Base-by-base conservation (phyloP, 23 tunicate genomes). In the Halocynthia roretzi region DNA sequence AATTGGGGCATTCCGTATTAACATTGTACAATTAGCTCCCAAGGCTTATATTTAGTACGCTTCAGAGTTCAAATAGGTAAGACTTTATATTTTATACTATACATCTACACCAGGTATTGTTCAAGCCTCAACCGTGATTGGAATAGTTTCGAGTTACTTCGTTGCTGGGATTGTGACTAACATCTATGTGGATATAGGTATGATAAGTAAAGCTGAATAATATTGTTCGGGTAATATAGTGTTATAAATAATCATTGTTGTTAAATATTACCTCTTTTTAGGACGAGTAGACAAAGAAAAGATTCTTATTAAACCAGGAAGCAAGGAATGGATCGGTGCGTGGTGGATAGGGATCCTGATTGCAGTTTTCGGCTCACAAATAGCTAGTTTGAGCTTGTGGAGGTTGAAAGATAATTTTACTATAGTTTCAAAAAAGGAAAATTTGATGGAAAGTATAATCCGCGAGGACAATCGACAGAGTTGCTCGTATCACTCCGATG, bases 331-430 rank as follows among this genome's bases (percentile, higher is more conserved):
- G 83, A 76, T 80, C 56, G 83, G 83, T 9, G 83, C 83, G 50
- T 80, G 83, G 83, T 80, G 83, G 83, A 53, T 80, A 15, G 83
- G 83, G 11, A 68, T 80, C 22, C 52, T 80, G 50, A 69, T 80
- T 8, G 51, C 83, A 52, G 54, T 76, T 52, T 22, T 52, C 52
- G 83, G 83, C 55, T 58, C 61, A 8, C 65, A 68, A 31, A 31
- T 31, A 31, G 44, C 44, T 31, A 4, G 44, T 31, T 31, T 31
- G 44, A 31, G 44, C 44, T 31, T 31, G 44, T 31, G 44, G 44
- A 31, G 44, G 44, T 31, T 31, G 44, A 31, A 31, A 31, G 44
- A 31, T 31, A 31, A 31, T 31, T 31, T 31, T 31, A 31, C 44
- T 31, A 31, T 31, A 31, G 4, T 31, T 31, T 31, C 44, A 31